Base-by-base conservation (phyloP, 2,797 vertebrate species). In the Catharus ustulatus region DNA sequence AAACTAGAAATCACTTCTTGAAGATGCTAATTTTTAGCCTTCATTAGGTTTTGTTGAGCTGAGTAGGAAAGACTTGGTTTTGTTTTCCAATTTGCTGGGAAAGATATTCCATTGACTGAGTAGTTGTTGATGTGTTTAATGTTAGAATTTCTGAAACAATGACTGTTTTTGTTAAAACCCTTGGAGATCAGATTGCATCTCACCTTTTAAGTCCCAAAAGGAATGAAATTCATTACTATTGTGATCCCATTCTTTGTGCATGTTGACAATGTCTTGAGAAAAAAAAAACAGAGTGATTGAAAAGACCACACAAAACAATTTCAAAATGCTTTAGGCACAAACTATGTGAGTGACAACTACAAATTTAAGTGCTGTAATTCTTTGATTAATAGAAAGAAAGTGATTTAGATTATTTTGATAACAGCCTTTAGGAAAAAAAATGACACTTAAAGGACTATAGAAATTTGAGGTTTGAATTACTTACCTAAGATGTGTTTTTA, bases 301-400 rank as follows among this genome's bases (percentile, higher is more conserved):
- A 98, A 97, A 96, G 97, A 97, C 96, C 96, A 95, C 95, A 96
- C 96, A 97, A 97, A 97, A 97, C 97, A 97, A 98, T 97, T 97
- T 96, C 96, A 98, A 97, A 98, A 96, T 89, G 96, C 97, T 98
- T 96, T 96, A 97, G 97, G 97, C 97, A 96, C 68, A 96, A 95
- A 95, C 93, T 87, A 73, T 82, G 62, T 96, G 97, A 97, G 96
- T 97, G 97, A 97, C 97, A 97, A 95, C 97, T 97, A 97, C 97
- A 97, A 98, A 97, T 97, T 97, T 97, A 97, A 97, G 96, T 96
- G 96, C 95, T 96, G 91, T 97, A 97, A 97, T 97, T 97, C 97
- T 97, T 97, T 97, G 97, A 97, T 98, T 97, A 97, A 97, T 97
- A 94, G 95, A 97, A 96, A 95, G 96, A 95, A 97, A 97, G 91